A percentile compares a stretch with the other conserved stretches of the same genome.
phyloP scores from a whole-genome alignment of 1,140 invertebrate species.

The Pseudoatta argentina region DNA sequence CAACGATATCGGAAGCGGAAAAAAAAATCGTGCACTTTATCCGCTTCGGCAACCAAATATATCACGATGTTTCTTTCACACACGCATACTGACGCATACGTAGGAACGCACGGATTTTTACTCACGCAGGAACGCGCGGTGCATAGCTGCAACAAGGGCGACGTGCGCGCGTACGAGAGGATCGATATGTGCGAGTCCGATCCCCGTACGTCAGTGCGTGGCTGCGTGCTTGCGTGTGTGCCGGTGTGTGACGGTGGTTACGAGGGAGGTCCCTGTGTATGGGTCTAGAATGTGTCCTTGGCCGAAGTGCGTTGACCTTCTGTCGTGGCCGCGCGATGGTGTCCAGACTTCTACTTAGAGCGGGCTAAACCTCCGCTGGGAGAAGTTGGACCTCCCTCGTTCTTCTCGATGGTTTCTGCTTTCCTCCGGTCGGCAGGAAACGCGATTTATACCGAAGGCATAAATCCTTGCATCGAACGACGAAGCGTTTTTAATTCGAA shows the following conservation, averaged over 20 bases:
- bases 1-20: conserved; percentile 19
- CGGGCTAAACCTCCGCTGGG: conserved; percentile 75
- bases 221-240: conserved; percentile 8
- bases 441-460: not conserved
- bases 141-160: conserved; percentile 55
- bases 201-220: not conserved
- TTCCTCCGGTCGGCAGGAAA: conserved; percentile 32
- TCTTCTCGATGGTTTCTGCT: conserved; percentile 40
- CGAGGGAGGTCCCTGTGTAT: conserved; percentile 72
- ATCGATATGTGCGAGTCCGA: not conserved
- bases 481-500: conserved; percentile 1
- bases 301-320: conserved; percentile 82
- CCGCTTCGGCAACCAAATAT: conserved; percentile 52
- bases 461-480: not conserved
- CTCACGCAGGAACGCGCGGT: not conserved
- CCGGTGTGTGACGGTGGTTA: conserved; percentile 54
- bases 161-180: conserved; percentile 6
- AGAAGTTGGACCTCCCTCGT: conserved; percentile 63
- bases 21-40: conserved; percentile 35
- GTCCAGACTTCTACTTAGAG: conserved; percentile 74
- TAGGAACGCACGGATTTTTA: not conserved
- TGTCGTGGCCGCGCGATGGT: conserved; percentile 70
- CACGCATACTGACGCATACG: not conserved
- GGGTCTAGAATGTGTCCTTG: conserved; percentile 83
- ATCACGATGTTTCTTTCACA: conserved; percentile 18